phyloP scores from a whole-genome alignment of 2,797 vertebrate species.

The Acanthornis magna region DNA sequence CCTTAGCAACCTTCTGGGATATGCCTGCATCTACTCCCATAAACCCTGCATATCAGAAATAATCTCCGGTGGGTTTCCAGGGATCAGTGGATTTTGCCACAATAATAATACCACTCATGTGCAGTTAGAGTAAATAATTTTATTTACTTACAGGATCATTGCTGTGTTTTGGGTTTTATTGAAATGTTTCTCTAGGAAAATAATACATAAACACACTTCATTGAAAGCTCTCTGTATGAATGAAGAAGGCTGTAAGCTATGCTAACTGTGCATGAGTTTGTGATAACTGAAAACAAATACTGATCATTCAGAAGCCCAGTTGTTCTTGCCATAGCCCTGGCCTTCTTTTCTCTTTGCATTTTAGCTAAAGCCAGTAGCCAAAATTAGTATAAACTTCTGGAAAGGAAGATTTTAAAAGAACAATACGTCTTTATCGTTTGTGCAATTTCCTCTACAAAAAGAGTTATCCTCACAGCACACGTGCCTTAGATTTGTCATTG shows the following conservation, averaged over 20 bases:
- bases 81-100: background rate
- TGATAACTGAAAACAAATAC: background rate
- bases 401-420: background rate
- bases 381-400: background rate
- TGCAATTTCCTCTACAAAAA: background rate
- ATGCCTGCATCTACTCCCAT: background rate
- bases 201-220: background rate
- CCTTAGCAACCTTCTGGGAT: constrained; percentile 46
- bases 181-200: background rate
- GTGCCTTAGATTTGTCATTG: background rate
- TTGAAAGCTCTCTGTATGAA: background rate
- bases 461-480: background rate
- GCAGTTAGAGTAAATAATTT: background rate
- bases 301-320: background rate
- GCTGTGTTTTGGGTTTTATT: background rate
- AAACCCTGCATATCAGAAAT: background rate
- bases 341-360: background rate
- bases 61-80: background rate
- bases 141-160: background rate
- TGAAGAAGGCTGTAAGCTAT: background rate
- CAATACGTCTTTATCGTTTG: background rate
- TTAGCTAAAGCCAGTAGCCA: background rate
- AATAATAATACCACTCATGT: background rate
- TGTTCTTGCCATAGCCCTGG: background rate
- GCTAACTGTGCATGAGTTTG: background rate